A percentile compares a stretch with the other conserved stretches of the same genome.
Evolutionary conservation across 2,113 vertebrate genomes (phyloP).

Genomic region (Mungos mungo): DNA sequence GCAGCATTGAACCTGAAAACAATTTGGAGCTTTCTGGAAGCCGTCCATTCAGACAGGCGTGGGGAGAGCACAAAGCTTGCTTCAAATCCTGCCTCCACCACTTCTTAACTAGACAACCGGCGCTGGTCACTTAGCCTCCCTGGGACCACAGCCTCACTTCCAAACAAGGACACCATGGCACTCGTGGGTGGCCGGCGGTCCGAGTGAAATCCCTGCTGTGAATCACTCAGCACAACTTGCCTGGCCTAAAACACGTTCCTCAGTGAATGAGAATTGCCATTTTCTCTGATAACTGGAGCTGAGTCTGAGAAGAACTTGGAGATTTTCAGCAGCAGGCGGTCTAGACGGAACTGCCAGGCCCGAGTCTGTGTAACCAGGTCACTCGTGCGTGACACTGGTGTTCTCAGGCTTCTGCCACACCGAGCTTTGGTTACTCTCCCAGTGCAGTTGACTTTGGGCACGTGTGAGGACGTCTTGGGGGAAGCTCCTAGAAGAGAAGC

Average conservation of each 20-base stretch:
- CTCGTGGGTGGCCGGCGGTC: background rate
- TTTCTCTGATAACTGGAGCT: background rate
- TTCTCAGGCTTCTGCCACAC: background rate
- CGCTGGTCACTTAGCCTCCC: background rate
- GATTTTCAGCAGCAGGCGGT: background rate
- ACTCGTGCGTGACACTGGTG: background rate
- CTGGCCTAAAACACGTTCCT: background rate
- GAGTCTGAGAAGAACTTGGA: background rate
- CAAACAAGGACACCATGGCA: background rate
- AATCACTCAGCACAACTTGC: background rate
- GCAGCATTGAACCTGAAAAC: background rate
- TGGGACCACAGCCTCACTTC: background rate
- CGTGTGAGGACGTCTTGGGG: background rate
- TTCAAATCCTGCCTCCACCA: background rate
- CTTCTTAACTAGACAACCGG: background rate
- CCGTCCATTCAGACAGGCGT: background rate
- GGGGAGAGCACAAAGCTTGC: background rate
- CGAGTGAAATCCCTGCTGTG: background rate
- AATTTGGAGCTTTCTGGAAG: background rate
- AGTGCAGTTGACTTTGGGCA: rapidly evolving
- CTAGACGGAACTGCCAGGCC: background rate
- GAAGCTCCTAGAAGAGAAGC: background rate
- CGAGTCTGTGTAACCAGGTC: background rate
- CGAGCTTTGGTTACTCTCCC: background rate
- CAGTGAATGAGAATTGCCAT: background rate